These are phyloP conservation scores for Prinia subflava DNA, from an alignment of 2,113 vertebrate genomes.

Conservation along the genomic window DNA sequence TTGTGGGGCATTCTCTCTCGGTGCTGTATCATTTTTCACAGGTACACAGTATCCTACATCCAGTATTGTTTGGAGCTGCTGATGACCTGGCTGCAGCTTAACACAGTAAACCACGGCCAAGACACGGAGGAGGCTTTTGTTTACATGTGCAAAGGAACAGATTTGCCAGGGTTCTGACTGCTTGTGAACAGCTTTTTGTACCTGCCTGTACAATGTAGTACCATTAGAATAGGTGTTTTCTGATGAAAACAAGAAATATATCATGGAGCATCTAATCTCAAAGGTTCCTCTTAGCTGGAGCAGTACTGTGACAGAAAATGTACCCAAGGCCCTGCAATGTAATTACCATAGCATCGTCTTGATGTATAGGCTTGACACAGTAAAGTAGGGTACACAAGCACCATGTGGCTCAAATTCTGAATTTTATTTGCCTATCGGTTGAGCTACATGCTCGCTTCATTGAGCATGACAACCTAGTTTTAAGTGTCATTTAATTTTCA, in stretches of 20 bases:
- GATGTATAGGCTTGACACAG: constrained; percentile 73
- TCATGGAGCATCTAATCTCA: constrained; percentile 57
- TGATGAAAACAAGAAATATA: constrained; percentile 63
- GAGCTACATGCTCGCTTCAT: constrained; percentile 87
- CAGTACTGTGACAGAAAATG: constrained; percentile 52
- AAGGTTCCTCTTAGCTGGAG: constrained; percentile 50
- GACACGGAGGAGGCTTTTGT: not conserved
- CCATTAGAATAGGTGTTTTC: constrained; percentile 56
- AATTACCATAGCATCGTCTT: constrained; percentile 71
- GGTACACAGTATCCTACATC: not conserved
- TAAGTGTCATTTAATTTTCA: constrained; percentile 99
- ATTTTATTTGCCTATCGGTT: constrained; percentile 83
- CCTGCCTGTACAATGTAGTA: not conserved
- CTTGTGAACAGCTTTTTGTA: constrained; percentile 24
- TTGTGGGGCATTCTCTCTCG: not conserved
- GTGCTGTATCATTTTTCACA: not conserved
- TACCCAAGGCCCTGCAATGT: constrained; percentile 50
- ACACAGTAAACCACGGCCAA: not conserved
- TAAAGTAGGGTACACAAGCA: constrained; percentile 76
- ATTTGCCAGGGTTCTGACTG: not conserved
- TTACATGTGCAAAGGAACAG: not conserved
- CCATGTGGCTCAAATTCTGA: constrained; percentile 79
- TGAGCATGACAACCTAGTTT: constrained; percentile 99
- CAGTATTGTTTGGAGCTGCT: not conserved
- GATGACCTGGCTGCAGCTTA: not conserved